Conservation (phyloP, 2,888 invertebrate species). For the Colostygia pectinataria region DNA sequence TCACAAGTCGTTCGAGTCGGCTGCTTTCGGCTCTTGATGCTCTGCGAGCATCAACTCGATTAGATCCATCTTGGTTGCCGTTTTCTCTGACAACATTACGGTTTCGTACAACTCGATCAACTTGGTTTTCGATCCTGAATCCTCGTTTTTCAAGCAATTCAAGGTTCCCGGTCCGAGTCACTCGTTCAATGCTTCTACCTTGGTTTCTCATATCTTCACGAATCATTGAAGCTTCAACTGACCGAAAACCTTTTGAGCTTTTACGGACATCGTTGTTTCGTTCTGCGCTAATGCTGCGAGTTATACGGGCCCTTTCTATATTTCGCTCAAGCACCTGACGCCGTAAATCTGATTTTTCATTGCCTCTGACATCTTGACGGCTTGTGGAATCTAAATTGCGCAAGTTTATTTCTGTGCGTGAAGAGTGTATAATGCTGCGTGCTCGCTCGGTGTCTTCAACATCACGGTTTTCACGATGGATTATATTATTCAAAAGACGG, state of each 20-base stretch:
- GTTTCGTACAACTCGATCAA: slow-evolving; percentile 7
- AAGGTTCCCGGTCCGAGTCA: no score
- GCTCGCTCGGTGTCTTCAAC: slow-evolving; percentile 6
- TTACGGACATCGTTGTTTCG: slow-evolving; percentile 5
- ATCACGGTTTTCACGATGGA: slow-evolving; percentile 1
- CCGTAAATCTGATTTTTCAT: slow-evolving; percentile 5
- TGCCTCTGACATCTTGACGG: slow-evolving; percentile 5
- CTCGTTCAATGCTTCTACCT: neutral
- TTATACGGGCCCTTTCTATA: slow-evolving; percentile 1
- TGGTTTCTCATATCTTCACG: slow-evolving; percentile 11
- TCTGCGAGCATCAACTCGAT: neutral
- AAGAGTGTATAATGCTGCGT: slow-evolving; percentile 5
- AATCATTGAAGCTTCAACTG: slow-evolving; percentile 6
- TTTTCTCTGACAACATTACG: slow-evolving; percentile 5
- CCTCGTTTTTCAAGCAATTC: neutral
- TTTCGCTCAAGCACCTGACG: slow-evolving; percentile 12
- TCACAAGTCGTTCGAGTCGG: slow-evolving; percentile 4
- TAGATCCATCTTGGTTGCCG: neutral
- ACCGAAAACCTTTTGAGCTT: slow-evolving; percentile 9
- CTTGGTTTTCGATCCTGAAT: neutral
- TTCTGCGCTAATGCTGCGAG: slow-evolving; percentile 14
- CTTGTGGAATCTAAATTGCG: slow-evolving; percentile 1
- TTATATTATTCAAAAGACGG: neutral
- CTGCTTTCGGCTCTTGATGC: slow-evolving; percentile 6
- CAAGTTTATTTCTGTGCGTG: neutral